Conservation (phyloP, 1,140 invertebrate species). For the Drosophila arawakana region DNA sequence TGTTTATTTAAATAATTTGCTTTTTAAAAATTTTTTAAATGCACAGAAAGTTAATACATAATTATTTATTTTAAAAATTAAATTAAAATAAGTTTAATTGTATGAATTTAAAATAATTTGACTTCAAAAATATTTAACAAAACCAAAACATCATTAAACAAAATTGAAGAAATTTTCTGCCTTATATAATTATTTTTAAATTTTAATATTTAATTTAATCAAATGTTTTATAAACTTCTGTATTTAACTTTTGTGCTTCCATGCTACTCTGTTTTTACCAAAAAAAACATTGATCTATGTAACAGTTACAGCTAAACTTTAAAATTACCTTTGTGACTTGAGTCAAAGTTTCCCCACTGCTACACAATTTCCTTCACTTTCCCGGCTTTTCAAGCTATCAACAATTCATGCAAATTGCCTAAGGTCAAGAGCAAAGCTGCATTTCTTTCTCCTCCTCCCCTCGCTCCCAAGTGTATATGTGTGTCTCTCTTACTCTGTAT, state of each 20-base stretch:
- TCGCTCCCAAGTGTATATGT: neutral
- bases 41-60: too few relatives aligned
- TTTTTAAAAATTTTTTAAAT: too few relatives aligned
- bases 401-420: slow-evolving; percentile 69
- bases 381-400: neutral
- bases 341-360: neutral
- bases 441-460: slow-evolving; percentile 11
- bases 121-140: too few relatives aligned
- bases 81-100: too few relatives aligned
- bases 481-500: neutral
- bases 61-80: too few relatives aligned
- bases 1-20: too few relatives aligned
- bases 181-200: too few relatives aligned
- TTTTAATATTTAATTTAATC: too few relatives aligned
- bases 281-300: neutral
- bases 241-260: neutral
- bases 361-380: neutral
- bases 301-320: neutral
- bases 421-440: slow-evolving; percentile 75
- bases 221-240: neutral
- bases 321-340: neutral
- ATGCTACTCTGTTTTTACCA: neutral
- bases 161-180: too few relatives aligned
- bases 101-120: too few relatives aligned
- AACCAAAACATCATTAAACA: too few relatives aligned